phyloP scores from a whole-genome alignment of 2,888 invertebrate species.

The Caenorhabditis sp. region DNA sequence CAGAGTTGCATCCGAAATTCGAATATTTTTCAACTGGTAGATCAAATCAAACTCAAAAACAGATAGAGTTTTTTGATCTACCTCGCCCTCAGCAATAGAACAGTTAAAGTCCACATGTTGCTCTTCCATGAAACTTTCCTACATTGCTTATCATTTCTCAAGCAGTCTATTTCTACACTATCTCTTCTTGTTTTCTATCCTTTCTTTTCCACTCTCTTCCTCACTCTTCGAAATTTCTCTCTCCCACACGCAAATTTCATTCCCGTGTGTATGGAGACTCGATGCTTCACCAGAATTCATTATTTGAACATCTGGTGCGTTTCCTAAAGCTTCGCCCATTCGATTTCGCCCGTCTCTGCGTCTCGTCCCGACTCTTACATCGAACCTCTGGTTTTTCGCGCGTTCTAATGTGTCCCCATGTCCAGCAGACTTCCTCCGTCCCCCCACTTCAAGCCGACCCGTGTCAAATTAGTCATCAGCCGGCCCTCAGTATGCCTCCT shows the following conservation, averaged over 20 bases:
- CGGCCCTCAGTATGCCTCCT: slow-evolving; percentile 25
- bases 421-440: slow-evolving; percentile 1
- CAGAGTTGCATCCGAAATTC: no score
- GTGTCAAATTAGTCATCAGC: slow-evolving; percentile 59
- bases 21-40: no score
- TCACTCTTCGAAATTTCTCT: neutral
- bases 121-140: no score
- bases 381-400: slow-evolving; percentile 5
- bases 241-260: neutral
- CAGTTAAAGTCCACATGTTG: no score
- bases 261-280: no score
- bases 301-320: slow-evolving; percentile 69
- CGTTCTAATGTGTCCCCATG: slow-evolving; percentile 47
- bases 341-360: neutral
- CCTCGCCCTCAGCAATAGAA: no score
- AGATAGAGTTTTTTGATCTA: no score
- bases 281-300: slow-evolving; percentile 43
- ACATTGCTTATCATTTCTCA: no score
- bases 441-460: slow-evolving; percentile 3
- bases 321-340: slow-evolving; percentile 21
- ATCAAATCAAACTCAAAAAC: no score
- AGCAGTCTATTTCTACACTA: no score
- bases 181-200: no score
- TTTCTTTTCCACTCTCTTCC: no score
- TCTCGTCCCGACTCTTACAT: slow-evolving; percentile 8